These are phyloP conservation scores for Gorilla gorilla DNA, from an alignment of 2,113 vertebrate genomes.

Conservation along the genomic window DNA sequence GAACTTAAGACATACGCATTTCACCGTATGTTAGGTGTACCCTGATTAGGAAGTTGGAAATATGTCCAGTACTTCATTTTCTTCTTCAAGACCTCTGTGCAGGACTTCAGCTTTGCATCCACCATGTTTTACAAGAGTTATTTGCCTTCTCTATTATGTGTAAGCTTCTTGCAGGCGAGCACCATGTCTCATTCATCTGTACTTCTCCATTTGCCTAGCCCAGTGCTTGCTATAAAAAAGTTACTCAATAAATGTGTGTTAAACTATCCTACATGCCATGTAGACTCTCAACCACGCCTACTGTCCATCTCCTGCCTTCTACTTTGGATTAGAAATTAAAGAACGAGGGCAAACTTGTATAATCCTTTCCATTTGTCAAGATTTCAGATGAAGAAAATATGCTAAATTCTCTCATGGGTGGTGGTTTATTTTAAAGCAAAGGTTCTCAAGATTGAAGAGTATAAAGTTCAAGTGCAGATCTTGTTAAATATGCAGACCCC, in stretches of 20 bases:
- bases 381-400: neutral
- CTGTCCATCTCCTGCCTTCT: neutral
- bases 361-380: neutral
- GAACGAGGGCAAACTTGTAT: neutral
- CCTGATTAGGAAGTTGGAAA: neutral
- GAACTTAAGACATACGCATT: neutral
- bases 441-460: neutral
- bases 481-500: neutral
- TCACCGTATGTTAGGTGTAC: neutral
- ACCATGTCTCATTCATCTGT: neutral
- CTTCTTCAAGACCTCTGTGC: neutral
- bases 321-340: neutral
- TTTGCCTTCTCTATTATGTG: neutral
- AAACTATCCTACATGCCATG: too few relatives aligned
- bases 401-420: accelerated
- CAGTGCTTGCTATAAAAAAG: neutral
- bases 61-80: neutral
- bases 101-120: neutral
- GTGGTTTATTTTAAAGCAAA: neutral
- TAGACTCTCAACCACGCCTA: neutral
- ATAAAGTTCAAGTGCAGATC: neutral
- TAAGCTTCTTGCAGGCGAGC: neutral
- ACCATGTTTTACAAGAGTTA: neutral
- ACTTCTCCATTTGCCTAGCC: neutral
- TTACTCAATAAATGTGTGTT: neutral